Conservation (phyloP, 2,113 vertebrate species). For the Melierax canorus region DNA sequence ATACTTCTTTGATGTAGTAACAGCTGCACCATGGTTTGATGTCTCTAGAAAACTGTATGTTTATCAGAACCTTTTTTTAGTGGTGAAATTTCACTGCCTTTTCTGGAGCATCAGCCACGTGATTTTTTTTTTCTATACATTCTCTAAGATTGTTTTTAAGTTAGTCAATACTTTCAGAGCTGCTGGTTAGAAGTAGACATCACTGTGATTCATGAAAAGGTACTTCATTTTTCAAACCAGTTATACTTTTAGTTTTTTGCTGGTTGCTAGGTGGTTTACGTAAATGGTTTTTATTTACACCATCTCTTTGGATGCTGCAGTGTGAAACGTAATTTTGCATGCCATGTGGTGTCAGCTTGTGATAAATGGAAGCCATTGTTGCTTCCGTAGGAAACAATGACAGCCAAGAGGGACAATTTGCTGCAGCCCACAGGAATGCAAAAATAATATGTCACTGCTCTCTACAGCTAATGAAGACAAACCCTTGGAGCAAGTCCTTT, state of each 20-base stretch:
- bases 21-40: slow-evolving; percentile 42
- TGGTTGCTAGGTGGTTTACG: background rate
- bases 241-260: background rate
- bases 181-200: background rate
- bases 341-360: slow-evolving; percentile 4
- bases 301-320: background rate
- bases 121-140: background rate
- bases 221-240: background rate
- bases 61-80: background rate
- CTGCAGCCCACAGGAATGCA: slow-evolving; percentile 39
- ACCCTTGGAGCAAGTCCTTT: background rate
- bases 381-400: slow-evolving; percentile 51
- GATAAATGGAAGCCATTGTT: slow-evolving; percentile 53
- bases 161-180: background rate
- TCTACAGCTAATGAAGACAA: slow-evolving; percentile 20
- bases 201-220: background rate
- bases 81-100: background rate
- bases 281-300: background rate
- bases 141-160: background rate
- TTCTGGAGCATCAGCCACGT: background rate
- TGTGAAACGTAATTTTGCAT: background rate
- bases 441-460: slow-evolving; percentile 2
- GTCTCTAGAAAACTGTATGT: background rate
- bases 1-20: background rate
- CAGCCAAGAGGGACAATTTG: slow-evolving; percentile 47